Evolutionary conservation across 2,888 invertebrate genomes (phyloP), one percentile per base, ranked within the genome.

Genomic region (Nephrocerus scutellatus): DNA sequence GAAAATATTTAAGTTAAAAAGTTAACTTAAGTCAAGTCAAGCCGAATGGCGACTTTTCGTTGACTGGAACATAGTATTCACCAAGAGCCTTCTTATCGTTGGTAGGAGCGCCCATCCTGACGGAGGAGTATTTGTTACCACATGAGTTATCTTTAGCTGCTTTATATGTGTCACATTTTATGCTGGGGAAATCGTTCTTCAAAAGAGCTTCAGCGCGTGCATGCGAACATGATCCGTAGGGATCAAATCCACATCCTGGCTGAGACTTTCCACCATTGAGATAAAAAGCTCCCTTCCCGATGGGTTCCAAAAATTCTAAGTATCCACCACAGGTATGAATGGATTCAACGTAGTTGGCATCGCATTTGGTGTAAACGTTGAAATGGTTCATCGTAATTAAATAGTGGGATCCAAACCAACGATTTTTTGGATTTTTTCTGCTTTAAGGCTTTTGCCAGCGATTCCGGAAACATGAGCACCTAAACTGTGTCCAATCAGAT

Each of bases 401-500:
- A n/a, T n/a, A n/a, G n/a, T n/a, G n/a, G 53, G 40, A 38, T 55
- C 55, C 16, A 53, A 26, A 4, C 49, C 74, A 50, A 73, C 71
- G 15, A 74, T 74, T 5, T 73, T 72, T 51, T 73, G 71, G 30
- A 74, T 70, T 12, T 70, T 70, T 23, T 73, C 74, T 50, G 68
- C 51, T 32, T 65, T 66, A 3, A 74, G 70, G 48, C 68, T 71
- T 36, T 74, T 74, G 2, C 74, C 74, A 9, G 74, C 73, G 30
- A 73, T 72, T 1, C 74, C 74, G 10, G 72, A 73, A 2, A 74
- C 72, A 46, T 75, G 74, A 2, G 73, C 73, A 0, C 74, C 74
- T 15, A 75, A 59, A 38, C 74, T 74, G 39, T 74, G 74, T 1
- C 75, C 74, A 30, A 74, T 72, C 5, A 53, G n/a, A 68, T 69